A percentile compares a stretch with the other conserved stretches of the same genome.
Evolutionary conservation across 2,888 invertebrate genomes (phyloP).

Genomic region (Noctua comes): DNA sequence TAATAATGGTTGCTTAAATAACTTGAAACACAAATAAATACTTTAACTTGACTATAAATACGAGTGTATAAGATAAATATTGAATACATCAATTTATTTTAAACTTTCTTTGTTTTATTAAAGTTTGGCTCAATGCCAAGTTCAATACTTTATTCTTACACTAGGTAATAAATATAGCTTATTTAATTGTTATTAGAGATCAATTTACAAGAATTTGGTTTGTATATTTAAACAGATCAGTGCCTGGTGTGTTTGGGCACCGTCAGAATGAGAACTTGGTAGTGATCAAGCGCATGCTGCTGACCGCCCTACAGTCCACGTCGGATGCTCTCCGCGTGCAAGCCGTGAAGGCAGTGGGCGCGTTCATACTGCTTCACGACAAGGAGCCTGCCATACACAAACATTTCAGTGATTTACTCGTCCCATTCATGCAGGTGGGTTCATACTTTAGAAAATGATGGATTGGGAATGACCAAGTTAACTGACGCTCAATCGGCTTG

Average conservation of each 20-base stretch:
- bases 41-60: background rate
- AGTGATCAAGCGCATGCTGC: constrained; percentile 98
- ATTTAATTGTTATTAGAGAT: constrained; percentile 11
- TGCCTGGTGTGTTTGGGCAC: constrained; percentile 99
- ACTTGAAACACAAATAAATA: background rate
- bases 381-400: constrained; percentile 97
- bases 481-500: background rate
- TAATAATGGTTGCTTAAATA: background rate
- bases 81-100: constrained; percentile 29
- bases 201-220: constrained; percentile 6
- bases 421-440: constrained; percentile 93
- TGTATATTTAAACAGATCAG: constrained; percentile 91
- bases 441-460: background rate
- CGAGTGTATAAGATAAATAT: constrained; percentile 4
- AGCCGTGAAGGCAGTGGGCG: constrained; percentile 95
- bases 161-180: constrained; percentile 14
- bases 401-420: constrained; percentile 96
- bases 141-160: constrained; percentile 38
- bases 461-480: background rate
- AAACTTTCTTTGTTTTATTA: constrained; percentile 41
- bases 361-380: constrained; percentile 97
- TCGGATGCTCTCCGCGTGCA: constrained; percentile 94
- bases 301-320: constrained; percentile 94
- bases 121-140: constrained; percentile 48
- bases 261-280: constrained; percentile 97